Evolutionary conservation across 2,113 vertebrate genomes (phyloP), one percentile per base, ranked within the genome.

Genomic region (Dromaius novaehollandiae): DNA sequence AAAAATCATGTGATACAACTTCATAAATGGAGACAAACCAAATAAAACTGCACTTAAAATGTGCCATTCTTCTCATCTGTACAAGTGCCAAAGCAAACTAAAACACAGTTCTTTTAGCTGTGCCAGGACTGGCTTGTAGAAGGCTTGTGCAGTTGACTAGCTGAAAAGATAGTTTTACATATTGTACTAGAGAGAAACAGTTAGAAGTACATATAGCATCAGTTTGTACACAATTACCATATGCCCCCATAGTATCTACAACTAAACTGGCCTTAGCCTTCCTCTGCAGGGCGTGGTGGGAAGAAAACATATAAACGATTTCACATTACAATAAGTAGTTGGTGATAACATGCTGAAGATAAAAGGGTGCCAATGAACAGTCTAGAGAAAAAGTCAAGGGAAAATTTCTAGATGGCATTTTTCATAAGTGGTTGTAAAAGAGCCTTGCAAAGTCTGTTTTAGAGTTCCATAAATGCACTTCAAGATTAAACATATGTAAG

Each of bases 261-360:
- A 8, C 5, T 2, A 24, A 75, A 11, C 21, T 68, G n/a, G 68
- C 36, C 18, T 2, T 1, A 58, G 46, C 25, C 11, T 30, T 53
- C 24, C 40, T 84, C 38, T 11, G 8, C 21, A 17, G 32, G 17
- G 17, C 28, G 7, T 7, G 9, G 24, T 8, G 14, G 11, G 13
- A 6, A 17, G 32, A 50, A 2, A 60, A 34, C 56, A 60, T 19
- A 11, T 56, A 32, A 48, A 4, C 30, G 11, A 7, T 5, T 19
- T 60, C 58, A 34, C 1, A 0, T 19, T 11, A 21, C 0, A 3
- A 74, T 24, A n/a, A 55, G 40, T 2, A 28, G 36, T 6, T 36
- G 40, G 30, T 32, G 65, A 19, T 68, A 88, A 69, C 2, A 11
- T 5, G 2, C 46, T 44, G 65, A 82, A 89, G 13, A 18, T 32